These are phyloP conservation scores for Peromyscus nudipes DNA, from an alignment of 2,797 vertebrate genomes.

Conservation along the genomic window DNA sequence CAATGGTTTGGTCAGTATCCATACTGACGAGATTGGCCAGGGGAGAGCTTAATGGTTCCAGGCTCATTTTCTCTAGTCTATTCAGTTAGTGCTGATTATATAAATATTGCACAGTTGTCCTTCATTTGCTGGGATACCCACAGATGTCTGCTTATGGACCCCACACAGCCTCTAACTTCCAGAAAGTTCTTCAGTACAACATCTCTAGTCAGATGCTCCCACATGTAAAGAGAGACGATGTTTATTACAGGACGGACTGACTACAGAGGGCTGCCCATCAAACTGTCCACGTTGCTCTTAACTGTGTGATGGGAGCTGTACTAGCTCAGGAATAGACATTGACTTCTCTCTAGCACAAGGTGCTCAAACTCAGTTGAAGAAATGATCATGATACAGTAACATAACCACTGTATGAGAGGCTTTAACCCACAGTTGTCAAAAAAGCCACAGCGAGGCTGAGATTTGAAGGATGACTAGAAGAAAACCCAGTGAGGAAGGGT, in stretches of 20 bases:
- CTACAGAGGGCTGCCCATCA: background rate
- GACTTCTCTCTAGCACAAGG: constrained; percentile 16
- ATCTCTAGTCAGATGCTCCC: background rate
- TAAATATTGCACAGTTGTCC: constrained; percentile 42
- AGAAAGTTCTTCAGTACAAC: background rate
- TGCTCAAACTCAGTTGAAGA: background rate
- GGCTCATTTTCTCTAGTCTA: constrained; percentile 60
- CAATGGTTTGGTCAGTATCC: constrained; percentile 20
- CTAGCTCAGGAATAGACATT: background rate
- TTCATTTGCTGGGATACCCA: background rate
- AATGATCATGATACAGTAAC: background rate
- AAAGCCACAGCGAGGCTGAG: background rate
- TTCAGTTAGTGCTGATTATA: constrained; percentile 42
- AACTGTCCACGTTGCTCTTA: background rate
- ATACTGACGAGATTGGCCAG: constrained; percentile 3
- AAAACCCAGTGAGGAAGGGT: background rate
- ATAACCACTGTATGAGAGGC: background rate
- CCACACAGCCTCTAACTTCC: background rate
- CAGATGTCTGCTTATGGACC: background rate
- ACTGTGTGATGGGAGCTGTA: background rate
- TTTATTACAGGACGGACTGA: background rate
- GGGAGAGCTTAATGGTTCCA: constrained; percentile 39
- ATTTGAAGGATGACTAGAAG: background rate
- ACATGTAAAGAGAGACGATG: background rate
- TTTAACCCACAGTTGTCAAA: constrained; percentile 12